Evolutionary conservation across 2,797 vertebrate species (phyloP).

Genomic region (Peromyscus attwateri): DNA sequence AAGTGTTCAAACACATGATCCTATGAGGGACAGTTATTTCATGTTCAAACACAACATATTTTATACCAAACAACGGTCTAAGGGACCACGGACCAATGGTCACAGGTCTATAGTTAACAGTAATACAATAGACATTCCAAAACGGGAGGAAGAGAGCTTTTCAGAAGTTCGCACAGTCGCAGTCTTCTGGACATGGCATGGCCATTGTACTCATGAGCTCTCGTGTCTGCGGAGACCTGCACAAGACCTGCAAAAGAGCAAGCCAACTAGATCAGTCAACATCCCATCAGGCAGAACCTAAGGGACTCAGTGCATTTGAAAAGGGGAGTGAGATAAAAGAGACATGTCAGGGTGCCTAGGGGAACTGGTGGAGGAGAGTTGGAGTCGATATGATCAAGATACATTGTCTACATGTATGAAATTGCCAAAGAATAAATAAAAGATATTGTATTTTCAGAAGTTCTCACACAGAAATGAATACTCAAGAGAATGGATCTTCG

Average conservation of each 20-base stretch:
- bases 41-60: background rate
- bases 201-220: background rate
- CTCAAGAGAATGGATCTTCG: no score
- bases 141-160: background rate
- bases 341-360: background rate
- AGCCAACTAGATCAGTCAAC: background rate
- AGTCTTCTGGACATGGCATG: background rate
- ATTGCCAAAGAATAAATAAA: background rate
- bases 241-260: background rate
- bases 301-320: background rate
- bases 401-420: background rate
- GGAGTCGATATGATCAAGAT: background rate
- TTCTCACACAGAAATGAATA: background rate
- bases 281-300: background rate
- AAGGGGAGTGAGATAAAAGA: background rate
- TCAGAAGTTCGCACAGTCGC: background rate
- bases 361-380: background rate
- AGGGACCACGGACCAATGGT: background rate
- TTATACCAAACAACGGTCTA: constrained; percentile 34
- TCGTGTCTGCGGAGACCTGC: background rate
- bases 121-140: background rate
- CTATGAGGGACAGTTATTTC: background rate
- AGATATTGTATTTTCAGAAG: background rate
- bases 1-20: background rate
- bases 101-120: background rate